These are phyloP conservation scores for Andricus curvator DNA, from an alignment of 2,888 invertebrate genomes.

Conservation along the genomic window DNA sequence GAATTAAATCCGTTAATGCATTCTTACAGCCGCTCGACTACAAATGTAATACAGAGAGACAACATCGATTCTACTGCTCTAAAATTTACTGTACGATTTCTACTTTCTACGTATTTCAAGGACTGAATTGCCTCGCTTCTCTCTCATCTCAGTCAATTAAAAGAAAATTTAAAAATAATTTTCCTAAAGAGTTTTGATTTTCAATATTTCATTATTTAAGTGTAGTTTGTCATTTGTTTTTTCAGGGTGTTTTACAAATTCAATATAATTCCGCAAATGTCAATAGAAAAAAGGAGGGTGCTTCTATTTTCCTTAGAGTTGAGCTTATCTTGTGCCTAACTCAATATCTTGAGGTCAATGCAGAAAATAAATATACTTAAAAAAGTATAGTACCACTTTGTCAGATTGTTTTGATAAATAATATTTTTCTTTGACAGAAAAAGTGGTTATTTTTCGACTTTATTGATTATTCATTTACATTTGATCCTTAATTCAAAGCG, in stretches of 20 bases:
- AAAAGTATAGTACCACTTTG: neutral
- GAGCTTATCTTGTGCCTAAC: neutral
- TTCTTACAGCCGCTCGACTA: slow-evolving; percentile 48
- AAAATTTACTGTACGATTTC: slow-evolving; percentile 58
- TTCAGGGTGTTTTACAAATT: neutral
- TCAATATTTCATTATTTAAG: too few species aligned
- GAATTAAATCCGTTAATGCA: slow-evolving; percentile 37
- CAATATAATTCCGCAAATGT: neutral
- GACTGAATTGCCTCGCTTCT: slow-evolving; percentile 55
- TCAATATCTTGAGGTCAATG: too few species aligned
- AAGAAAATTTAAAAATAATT: neutral
- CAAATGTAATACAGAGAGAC: slow-evolving; percentile 50
- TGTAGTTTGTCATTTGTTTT: neutral
- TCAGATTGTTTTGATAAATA: neutral
- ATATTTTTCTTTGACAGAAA: slow-evolving; percentile 25
- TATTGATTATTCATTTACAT: too few species aligned
- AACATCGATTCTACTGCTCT: slow-evolving; percentile 57
- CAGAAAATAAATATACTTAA: slow-evolving; percentile 1
- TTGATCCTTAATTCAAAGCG: too few species aligned
- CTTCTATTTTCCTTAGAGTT: neutral
- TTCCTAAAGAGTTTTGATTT: too few species aligned
- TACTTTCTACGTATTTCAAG: slow-evolving; percentile 56
- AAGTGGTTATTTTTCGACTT: too few species aligned
- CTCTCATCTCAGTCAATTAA: slow-evolving; percentile 9
- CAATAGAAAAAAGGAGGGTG: neutral